Conservation (phyloP, 53 echinoderm and acorn worm genomes). For the Antedon mediterranea region DNA sequence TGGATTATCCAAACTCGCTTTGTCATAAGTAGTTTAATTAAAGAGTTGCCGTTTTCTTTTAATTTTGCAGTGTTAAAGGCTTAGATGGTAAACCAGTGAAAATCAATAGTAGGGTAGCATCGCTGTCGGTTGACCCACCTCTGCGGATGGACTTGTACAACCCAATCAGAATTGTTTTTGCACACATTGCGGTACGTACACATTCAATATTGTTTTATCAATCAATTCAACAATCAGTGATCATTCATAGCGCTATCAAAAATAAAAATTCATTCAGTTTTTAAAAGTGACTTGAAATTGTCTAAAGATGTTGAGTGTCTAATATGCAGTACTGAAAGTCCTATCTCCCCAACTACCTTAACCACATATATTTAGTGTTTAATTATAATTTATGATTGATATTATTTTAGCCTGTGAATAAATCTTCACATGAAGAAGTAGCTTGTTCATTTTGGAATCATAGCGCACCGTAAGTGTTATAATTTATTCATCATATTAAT, state of each 20-base stretch:
- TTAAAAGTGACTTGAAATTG: no score
- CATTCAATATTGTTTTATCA: background rate
- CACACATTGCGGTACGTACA: slow-evolving; percentile 40
- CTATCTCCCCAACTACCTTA: no score
- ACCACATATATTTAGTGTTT: no score
- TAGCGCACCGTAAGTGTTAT: slow-evolving; percentile 41
- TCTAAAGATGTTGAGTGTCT: no score
- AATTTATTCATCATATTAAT: background rate
- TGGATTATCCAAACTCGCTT: no score
- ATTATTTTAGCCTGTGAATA: background rate
- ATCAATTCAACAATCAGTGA: background rate
- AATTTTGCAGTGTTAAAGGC: slow-evolving; percentile 4
- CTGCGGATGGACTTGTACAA: slow-evolving; percentile 54
- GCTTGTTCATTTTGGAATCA: slow-evolving; percentile 79
- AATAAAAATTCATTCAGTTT: no score
- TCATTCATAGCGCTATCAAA: background rate
- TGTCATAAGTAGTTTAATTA: no score
- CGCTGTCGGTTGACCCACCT: slow-evolving; percentile 32
- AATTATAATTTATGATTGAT: background rate
- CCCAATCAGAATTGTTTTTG: slow-evolving; percentile 39
- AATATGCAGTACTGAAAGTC: no score
- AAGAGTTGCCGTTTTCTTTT: no score
- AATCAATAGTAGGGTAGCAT: slow-evolving; percentile 48
- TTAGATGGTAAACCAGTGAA: slow-evolving; percentile 9
- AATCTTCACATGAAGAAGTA: slow-evolving; percentile 18